Evolutionary conservation across 2,797 vertebrate species (phyloP).

Genomic region (Malurus splendens): DNA sequence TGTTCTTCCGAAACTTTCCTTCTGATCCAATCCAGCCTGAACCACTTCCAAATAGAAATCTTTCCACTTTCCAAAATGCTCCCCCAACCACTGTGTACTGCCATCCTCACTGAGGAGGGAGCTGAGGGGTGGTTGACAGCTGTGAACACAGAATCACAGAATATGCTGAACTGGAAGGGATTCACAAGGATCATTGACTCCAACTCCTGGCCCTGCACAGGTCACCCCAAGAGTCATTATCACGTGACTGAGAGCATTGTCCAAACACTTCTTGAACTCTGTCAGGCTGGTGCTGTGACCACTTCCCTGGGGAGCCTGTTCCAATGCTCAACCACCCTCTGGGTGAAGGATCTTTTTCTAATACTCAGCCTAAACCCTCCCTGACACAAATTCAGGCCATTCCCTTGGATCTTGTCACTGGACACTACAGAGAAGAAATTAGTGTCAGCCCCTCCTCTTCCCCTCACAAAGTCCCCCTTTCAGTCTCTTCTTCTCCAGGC

Average conservation of each 20-base stretch:
- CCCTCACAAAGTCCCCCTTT: rapidly evolving
- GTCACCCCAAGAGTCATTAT: neutral
- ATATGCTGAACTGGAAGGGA: neutral
- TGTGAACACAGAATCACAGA: neutral
- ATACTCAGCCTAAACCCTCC: neutral
- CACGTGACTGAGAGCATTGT: neutral
- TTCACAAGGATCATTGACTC: neutral
- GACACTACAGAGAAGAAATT: neutral
- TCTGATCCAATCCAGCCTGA: neutral
- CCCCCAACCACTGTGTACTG: too few relatives aligned
- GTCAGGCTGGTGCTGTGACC: neutral
- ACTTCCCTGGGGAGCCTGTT: neutral
- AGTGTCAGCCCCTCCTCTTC: neutral
- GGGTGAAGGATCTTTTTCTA: neutral
- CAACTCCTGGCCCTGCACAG: neutral
- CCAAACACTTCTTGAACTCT: neutral
- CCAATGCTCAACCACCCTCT: rapidly evolving
- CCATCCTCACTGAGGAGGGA: neutral
- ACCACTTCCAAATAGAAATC: neutral
- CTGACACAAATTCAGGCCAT: neutral
- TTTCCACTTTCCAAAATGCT: neutral
- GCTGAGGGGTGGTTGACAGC: neutral
- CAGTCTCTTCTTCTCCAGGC: neutral
- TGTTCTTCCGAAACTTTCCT: neutral
- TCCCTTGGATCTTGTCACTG: neutral